Base-by-base conservation (phyloP, 2,113 vertebrate genomes). In the Urocolius indicus region DNA sequence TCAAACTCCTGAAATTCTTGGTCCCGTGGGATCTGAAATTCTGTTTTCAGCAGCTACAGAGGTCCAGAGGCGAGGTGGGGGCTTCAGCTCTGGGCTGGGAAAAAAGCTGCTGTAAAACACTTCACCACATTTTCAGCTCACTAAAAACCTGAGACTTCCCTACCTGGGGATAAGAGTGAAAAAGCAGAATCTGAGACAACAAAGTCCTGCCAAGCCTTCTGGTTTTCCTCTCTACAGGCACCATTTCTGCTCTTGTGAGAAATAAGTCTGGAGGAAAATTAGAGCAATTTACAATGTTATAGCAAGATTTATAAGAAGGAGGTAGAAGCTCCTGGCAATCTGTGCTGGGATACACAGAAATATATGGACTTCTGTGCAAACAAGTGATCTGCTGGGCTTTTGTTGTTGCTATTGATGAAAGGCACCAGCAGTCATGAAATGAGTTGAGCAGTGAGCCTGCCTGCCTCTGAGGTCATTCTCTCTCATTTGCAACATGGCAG, bases 351-450 rank as follows among this genome's bases (percentile, higher is more conserved):
- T 59, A 77, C 9, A 72, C 0, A 84, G 29, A 65, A 84, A 92
- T 69, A 65, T 41, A 79, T 10, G 13, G 58, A 69, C 58, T 83
- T 89, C 6, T 23, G 32, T 59, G 55, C 58, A 95, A 73, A 77
- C 3, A 1, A 26, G 59, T 0, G 0, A 48, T 66, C 75, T 61
- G 7, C 41, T 23, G 38, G 24, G 61, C 27, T 93, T 67, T 68
- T 87, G 43, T 61, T 54, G 19, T 38, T 90, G 34, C 20, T 13
- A 4, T 10, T 72, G 76, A 18, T 57, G 67, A 75, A 79, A 54
- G 27, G 12, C 46, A 65, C 26, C 19, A 26, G 43, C 1, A 6
- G 67, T 29, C 74, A 67, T 18, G 75, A 88, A 87, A 63, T 29
- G 32, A 71, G 29, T 16, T 3, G 16, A 90, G 67, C 46, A 85